Conservation (phyloP, 2,888 invertebrate genomes). For the Bimastos eiseni region DNA sequence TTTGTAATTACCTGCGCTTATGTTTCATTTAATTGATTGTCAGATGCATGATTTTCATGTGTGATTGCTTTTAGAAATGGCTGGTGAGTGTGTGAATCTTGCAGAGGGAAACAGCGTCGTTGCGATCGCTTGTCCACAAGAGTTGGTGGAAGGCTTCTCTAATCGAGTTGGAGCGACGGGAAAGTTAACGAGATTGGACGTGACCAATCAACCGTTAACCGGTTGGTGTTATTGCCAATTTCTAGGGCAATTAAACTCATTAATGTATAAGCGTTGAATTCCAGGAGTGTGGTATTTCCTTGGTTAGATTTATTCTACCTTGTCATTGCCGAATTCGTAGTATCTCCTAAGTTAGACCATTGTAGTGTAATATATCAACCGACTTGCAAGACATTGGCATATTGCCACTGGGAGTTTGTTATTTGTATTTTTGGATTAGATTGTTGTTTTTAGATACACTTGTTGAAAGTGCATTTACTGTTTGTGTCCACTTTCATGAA, state of each 20-base stretch:
- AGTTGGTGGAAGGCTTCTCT: neutral
- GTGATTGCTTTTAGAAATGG: neutral
- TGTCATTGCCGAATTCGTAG: neutral
- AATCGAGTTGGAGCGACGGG: neutral
- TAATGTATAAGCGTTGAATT: neutral
- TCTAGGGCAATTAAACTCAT: neutral
- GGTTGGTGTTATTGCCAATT: neutral
- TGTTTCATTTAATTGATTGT: neutral
- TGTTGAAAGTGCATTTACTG: too few species aligned
- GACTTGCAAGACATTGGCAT: too few species aligned
- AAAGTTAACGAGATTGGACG: neutral
- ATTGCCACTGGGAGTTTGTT: too few species aligned
- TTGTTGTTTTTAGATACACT: too few species aligned
- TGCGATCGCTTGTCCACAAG: neutral
- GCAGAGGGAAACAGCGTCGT: neutral
- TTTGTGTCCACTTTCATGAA: too few species aligned
- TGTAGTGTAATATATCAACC: too few species aligned
- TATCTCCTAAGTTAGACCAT: too few species aligned
- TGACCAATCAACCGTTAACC: neutral
- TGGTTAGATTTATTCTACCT: neutral
- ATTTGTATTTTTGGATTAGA: too few species aligned
- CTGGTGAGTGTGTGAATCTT: neutral
- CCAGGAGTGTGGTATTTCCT: neutral
- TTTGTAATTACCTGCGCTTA: neutral
- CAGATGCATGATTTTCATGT: neutral